A percentile compares a stretch with the other conserved stretches of the same genome.
Conservation (phyloP, 2,888 invertebrate species). For the Leptopilina drosophilae region DNA sequence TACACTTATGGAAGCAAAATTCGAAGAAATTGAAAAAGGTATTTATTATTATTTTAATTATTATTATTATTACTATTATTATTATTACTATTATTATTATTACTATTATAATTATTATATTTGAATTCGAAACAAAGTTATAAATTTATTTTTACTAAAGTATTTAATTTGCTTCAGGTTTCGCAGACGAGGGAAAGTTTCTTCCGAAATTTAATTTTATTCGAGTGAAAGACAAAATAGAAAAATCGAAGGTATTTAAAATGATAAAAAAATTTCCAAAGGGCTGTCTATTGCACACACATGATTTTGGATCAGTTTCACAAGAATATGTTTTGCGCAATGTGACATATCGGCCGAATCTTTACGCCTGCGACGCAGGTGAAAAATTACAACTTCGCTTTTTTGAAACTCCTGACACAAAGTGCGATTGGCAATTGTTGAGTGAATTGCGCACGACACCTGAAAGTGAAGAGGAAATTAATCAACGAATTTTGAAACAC, state of each 20-base stretch:
- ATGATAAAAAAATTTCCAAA: slow-evolving; percentile 86
- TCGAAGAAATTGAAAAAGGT: slow-evolving; percentile 78
- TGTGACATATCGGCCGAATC: slow-evolving; percentile 81
- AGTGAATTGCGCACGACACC: slow-evolving; percentile 60
- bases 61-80: too few species aligned
- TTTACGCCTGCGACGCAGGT: slow-evolving; percentile 78
- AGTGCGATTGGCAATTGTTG: slow-evolving; percentile 67
- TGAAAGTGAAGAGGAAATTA: slow-evolving; percentile 74
- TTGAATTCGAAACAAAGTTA: too few species aligned
- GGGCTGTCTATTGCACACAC: slow-evolving; percentile 85
- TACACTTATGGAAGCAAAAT: slow-evolving; percentile 80
- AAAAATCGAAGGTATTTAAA: slow-evolving; percentile 82
- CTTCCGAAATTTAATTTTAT: slow-evolving; percentile 84
- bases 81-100: too few species aligned
- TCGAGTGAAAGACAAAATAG: slow-evolving; percentile 80
- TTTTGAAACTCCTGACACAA: slow-evolving; percentile 35
- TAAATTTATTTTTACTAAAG: too few species aligned
- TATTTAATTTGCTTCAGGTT: slow-evolving; percentile 44
- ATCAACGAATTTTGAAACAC: slow-evolving; percentile 78
- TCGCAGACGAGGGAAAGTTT: slow-evolving; percentile 77
- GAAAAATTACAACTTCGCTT: slow-evolving; percentile 46
- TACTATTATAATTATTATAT: too few species aligned
- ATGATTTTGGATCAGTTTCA: slow-evolving; percentile 82
- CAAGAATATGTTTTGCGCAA: slow-evolving; percentile 81
- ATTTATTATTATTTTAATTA: slow-evolving; percentile 59